A percentile compares a stretch with the other conserved stretches of the same genome.
Evolutionary conservation across 1,140 invertebrate species (phyloP).

Genomic region (Tetranychus urticae): DNA sequence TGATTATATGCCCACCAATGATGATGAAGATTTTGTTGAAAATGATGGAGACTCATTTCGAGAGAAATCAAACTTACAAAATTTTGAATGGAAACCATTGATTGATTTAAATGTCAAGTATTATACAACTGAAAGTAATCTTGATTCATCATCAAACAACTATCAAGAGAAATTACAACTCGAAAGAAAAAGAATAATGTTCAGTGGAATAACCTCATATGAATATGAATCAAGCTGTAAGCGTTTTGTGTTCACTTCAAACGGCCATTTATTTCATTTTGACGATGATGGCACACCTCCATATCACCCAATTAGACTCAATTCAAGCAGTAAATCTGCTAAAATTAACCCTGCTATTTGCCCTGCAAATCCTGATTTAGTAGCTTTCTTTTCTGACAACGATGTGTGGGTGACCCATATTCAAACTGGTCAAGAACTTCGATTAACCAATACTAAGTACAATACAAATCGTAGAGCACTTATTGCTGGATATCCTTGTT

Average conservation of each 20-base stretch:
- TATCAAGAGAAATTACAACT: constrained; percentile 67
- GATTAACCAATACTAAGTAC: constrained; percentile 10
- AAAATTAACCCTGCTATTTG: constrained; percentile 73
- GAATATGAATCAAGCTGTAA: constrained; percentile 54
- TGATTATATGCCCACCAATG: background rate
- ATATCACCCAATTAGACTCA: constrained; percentile 15
- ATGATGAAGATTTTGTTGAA: background rate
- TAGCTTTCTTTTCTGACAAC: constrained; percentile 66
- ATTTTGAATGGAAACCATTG: constrained; percentile 30
- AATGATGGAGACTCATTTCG: background rate
- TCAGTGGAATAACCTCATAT: constrained; percentile 81
- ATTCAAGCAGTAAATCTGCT: constrained; percentile 28
- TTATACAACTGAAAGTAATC: constrained; percentile 16
- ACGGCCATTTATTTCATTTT: constrained; percentile 55
- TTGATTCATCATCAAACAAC: constrained; percentile 21
- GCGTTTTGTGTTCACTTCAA: constrained; percentile 67
- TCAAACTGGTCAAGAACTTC: constrained; percentile 24
- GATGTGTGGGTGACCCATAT: constrained; percentile 72
- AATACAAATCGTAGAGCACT: constrained; percentile 48
- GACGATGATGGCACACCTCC: constrained; percentile 20
- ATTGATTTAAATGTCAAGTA: constrained; percentile 45
- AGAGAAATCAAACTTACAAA: background rate
- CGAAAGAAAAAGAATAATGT: constrained; percentile 64
- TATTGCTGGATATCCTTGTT: constrained; percentile 75
- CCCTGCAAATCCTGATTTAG: constrained; percentile 54